Evolutionary conservation across 2,113 vertebrate species (phyloP).

Genomic region (Patagioenas fasciata): DNA sequence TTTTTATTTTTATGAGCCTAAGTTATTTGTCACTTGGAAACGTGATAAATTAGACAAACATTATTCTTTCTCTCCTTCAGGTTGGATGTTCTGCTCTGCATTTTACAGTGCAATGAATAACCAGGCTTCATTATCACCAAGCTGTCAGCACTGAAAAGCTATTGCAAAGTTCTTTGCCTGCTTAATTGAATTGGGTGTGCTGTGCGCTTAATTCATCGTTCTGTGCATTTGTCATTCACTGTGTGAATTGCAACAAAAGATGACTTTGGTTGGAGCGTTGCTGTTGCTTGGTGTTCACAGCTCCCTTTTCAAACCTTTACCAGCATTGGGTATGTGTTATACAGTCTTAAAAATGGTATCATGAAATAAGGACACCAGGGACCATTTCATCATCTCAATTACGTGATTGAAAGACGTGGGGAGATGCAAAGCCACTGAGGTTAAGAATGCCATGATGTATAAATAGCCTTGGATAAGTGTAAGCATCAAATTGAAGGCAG

Average conservation of each 20-base stretch:
- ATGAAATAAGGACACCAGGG: background rate
- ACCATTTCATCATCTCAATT: conserved; percentile 29
- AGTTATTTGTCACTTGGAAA: conserved; percentile 67
- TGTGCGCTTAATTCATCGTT: background rate
- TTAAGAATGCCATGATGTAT: conserved; percentile 39
- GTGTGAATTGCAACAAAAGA: background rate
- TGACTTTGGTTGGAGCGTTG: background rate
- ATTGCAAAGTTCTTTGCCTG: conserved; percentile 11
- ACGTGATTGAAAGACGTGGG: conserved; percentile 41
- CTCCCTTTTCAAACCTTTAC: background rate
- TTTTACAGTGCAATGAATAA: conserved; percentile 42
- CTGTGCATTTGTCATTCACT: background rate
- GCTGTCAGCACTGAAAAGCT: conserved; percentile 48
- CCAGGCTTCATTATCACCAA: conserved; percentile 50
- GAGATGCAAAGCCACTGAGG: conserved; percentile 58
- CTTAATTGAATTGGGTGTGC: background rate
- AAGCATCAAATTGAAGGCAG: conserved; percentile 58
- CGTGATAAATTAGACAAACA: conserved; percentile 58
- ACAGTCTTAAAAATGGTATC: background rate
- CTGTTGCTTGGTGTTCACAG: background rate
- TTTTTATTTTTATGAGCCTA: conserved; percentile 26
- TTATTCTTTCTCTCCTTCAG: conserved; percentile 62
- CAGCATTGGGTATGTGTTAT: background rate
- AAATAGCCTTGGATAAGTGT: conserved; percentile 45
- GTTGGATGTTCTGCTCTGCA: conserved; percentile 47